phyloP scores from a whole-genome alignment of 2,113 vertebrate species.

The Pan paniscus region DNA sequence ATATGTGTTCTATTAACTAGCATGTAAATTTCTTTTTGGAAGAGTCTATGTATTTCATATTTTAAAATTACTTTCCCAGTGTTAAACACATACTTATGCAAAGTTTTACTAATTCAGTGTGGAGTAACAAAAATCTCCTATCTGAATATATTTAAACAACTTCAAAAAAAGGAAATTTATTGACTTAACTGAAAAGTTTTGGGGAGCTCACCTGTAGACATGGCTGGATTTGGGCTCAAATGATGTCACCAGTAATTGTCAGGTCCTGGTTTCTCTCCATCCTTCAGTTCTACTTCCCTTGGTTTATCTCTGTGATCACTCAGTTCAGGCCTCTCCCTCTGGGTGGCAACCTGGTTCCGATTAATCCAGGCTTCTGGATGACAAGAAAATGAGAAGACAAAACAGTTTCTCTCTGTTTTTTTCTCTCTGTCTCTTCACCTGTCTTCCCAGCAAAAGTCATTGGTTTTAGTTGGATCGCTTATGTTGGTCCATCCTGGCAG shows the following conservation, averaged over 20 bases:
- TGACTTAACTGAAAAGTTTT: background rate
- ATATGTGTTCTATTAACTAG: conserved; percentile 15
- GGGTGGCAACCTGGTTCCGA: background rate
- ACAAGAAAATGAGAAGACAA: background rate
- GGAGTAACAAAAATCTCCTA: background rate
- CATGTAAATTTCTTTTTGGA: conserved; percentile 17
- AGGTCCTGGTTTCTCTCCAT: background rate
- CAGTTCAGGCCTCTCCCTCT: background rate
- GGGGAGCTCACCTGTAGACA: background rate
- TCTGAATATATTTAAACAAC: background rate
- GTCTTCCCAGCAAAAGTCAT: background rate
- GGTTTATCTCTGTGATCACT: background rate
- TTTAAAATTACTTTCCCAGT: conserved; percentile 37
- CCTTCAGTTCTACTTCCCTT: background rate
- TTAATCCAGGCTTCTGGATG: background rate
- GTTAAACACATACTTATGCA: background rate
- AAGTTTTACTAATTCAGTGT: background rate
- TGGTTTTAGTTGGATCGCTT: background rate
- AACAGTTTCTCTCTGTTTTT: background rate
- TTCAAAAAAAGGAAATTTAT: background rate
- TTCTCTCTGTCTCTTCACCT: background rate
- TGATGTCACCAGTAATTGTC: background rate
- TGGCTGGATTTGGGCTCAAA: background rate
- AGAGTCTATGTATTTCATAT: background rate
- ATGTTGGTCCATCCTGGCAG: background rate